A percentile compares a stretch with the other conserved stretches of the same genome.
These are phyloP conservation scores for Bombus waltoni DNA, from an alignment of 1,140 invertebrate species.

Conservation along the genomic window DNA sequence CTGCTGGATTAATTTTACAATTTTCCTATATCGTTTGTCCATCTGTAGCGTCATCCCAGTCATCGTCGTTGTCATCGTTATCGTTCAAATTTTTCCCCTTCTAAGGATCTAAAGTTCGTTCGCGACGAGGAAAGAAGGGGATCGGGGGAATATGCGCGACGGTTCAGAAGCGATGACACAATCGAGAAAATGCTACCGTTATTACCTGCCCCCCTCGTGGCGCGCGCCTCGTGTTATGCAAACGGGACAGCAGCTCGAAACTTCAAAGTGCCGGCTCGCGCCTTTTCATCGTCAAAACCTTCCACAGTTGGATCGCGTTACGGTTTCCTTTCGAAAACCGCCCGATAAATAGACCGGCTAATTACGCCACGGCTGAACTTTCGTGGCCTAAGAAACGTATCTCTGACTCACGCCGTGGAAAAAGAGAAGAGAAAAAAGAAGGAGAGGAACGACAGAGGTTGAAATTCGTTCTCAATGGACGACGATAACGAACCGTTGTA, in stretches of 20 bases:
- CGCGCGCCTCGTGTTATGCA: conserved; percentile 58
- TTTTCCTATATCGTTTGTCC: no score
- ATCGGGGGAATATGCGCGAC: conserved; percentile 54
- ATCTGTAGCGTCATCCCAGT: no score
- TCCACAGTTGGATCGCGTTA: conserved; percentile 25
- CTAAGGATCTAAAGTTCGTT: background rate
- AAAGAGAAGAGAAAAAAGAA: background rate
- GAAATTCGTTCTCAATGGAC: conserved; percentile 36
- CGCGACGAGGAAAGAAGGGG: no score
- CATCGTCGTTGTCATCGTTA: conserved; percentile 28
- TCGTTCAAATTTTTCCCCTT: background rate
- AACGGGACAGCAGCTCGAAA: conserved; percentile 54
- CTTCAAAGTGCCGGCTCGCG: conserved; percentile 18
- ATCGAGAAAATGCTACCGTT: conserved; percentile 79
- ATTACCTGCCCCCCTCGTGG: conserved; percentile 56
- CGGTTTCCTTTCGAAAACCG: conserved; percentile 51
- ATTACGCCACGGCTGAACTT: conserved; percentile 51
- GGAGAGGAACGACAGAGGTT: background rate
- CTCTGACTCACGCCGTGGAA: conserved; percentile 29
- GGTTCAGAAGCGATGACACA: conserved; percentile 76
- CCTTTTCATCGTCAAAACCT: conserved; percentile 46
- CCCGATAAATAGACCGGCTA: conserved; percentile 51
- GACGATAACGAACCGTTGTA: conserved; percentile 40
- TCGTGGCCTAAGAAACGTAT: conserved; percentile 41
- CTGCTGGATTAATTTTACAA: no score